Evolutionary conservation across 1,140 invertebrate genomes (phyloP), one percentile per base, ranked within the genome.

Genomic region (Eupeodes corollae): DNA sequence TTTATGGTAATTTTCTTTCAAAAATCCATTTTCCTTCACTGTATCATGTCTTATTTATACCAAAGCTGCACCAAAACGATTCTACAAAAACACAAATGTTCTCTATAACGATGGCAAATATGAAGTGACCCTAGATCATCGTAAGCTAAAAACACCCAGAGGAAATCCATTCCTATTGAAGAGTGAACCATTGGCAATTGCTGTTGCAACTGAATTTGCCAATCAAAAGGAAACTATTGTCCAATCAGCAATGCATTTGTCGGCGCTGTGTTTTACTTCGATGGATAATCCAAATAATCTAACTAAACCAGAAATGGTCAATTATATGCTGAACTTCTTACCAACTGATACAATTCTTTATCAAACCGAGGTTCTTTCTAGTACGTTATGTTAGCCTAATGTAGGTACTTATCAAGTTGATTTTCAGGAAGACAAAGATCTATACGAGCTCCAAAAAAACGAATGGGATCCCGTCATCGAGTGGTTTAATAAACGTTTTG

Each of bases 161-260:
- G 90, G 89, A 6, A 75, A 79, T 47, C 58, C 83, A 12, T 84
- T 95, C 56, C 73, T 77, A 56, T 80, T 95, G 1, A 75, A 81
- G 21, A 91, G 79, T 69, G 88, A 96, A 72, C 78, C 82, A n/a
- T 69, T 98, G 32, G 93, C 93, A 13, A 72, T 94, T 46, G 90
- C 88, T 13, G 78, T 98, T 34, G 89, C 91, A 5, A 78, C 83
- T 41, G 93, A 98, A 77, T 98, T 93, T 88, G 80, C 89, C 57
- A 71, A 80, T n/a, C 91, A 97, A 65, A 78, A 80, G 50, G 77
- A 86, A 33, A 73, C 73, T 47, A 87, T 98, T 47, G 70, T 83
- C 47, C 80, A 79, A 57, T 80, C 82, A 48, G 77, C 75, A 45
- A 95, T 96, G 91, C 90, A 95, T 69, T 72, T 97, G 81, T 94